A percentile compares a stretch with the other conserved stretches of the same genome.
Evolutionary conservation across 2,797 vertebrate genomes (phyloP).

Genomic region (Petrocephalus schoutedeni): DNA sequence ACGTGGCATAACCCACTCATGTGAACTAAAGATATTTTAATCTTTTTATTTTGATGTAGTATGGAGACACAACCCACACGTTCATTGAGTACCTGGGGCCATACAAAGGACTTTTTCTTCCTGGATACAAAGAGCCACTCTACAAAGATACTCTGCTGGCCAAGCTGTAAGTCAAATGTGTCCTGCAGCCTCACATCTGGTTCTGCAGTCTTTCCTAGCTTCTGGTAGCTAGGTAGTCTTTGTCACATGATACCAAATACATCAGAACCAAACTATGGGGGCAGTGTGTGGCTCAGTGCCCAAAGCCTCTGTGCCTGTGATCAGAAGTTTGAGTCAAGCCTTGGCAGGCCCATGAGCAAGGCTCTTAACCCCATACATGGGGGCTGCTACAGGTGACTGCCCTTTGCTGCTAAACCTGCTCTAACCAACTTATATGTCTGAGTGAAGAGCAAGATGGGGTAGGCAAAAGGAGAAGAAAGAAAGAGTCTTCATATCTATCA

Average conservation of each 20-base stretch:
- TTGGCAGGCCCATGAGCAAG: too few relatives aligned
- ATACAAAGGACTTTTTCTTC: slow-evolving; percentile 71
- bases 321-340: too few relatives aligned
- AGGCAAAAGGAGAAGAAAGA: not conserved
- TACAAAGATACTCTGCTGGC: slow-evolving; percentile 61
- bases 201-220: not conserved
- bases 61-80: slow-evolving; percentile 76
- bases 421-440: not conserved
- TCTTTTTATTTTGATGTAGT: slow-evolving; percentile 48
- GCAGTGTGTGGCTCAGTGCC: not conserved
- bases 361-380: not conserved
- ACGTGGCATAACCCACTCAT: not conserved
- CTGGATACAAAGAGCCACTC: slow-evolving; percentile 64
- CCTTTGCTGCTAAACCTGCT: not conserved
- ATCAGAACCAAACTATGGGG: not conserved
- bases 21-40: not conserved
- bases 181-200: not conserved
- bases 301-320: not conserved
- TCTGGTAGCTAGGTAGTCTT: not conserved
- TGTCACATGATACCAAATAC: not conserved
- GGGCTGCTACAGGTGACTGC: not conserved
- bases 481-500: not conserved
- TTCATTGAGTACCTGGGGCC: slow-evolving; percentile 68
- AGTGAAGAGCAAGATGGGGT: not conserved
- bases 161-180: slow-evolving; percentile 65